Evolutionary conservation across 1,140 invertebrate genomes (phyloP), one percentile per base, ranked within the genome.

Genomic region (Anoplophora glabripennis): DNA sequence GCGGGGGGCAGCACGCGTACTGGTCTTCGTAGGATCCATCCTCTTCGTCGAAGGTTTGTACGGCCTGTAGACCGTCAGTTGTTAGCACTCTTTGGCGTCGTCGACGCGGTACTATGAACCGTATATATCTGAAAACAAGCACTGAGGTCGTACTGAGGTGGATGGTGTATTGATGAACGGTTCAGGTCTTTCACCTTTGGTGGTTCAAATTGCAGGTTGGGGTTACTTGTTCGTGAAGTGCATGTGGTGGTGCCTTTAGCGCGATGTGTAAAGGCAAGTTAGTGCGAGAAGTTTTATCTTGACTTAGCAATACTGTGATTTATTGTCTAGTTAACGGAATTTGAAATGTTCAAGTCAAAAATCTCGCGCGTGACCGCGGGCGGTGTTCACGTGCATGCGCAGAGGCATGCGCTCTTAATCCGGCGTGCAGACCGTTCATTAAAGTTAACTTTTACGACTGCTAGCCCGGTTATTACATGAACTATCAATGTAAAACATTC

Each of bases 1-100:
- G 88, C 2, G 92, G 92, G 12, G 92, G 92, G 69, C 83, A 87
- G 67, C 90, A 92, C 17, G 82, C 86, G 77, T 94, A 94, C 70
- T 92, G 83, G 67, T 92, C 88, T 68, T 93, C 86, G 73, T 94
- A 94, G 10, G 82, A 78, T 4, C 88, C 87, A 79, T 92, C 88
- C 72, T 40, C 28, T 37, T 66, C 17, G 11, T 40, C 35, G 4
- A 11, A 2, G n/a, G 21, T 9, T n/a, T 28, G 21, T 42, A 35
- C 17, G 17, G 8, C 44, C 21, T 28, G 21, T 5, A 28, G 21
- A 5, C 21, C 21, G 2, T 28, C 21, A 28, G 21, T 28, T 2
- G 21, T n/a, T n/a, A n/a, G 11, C 11, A 8, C 14, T 46, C 17
- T n/a, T n/a, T 42, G 17, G 11, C 11, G 38, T 42, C 35, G 52